Conservation (phyloP, 2,797 vertebrate species). For the Takifugu rubripes region DNA sequence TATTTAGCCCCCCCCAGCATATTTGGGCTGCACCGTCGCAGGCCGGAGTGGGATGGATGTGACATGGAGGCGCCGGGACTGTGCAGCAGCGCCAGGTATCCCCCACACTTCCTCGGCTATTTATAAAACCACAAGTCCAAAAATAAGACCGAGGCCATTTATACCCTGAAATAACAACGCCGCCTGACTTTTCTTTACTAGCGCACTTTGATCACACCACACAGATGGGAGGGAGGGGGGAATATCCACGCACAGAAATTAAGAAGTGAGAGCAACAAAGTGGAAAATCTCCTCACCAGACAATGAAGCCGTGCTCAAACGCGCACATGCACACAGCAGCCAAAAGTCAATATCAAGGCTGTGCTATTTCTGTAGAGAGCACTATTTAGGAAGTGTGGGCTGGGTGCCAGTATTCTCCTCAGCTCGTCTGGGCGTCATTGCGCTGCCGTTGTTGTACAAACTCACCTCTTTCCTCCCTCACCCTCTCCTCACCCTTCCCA, state of each 20-base stretch:
- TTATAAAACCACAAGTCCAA: slow-evolving; percentile 75
- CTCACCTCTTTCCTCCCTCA: slow-evolving; percentile 64
- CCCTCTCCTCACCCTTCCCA: slow-evolving; percentile 61
- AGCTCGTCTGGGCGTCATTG: slow-evolving; percentile 71
- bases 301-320: slow-evolving; percentile 39
- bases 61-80: slow-evolving; percentile 59
- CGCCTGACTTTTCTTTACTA: slow-evolving; percentile 22
- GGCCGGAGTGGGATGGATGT: slow-evolving; percentile 60
- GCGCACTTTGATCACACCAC: slow-evolving; percentile 4
- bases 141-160: slow-evolving; percentile 77
- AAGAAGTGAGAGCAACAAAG: slow-evolving; percentile 25
- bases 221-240: not conserved
- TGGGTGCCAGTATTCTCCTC: slow-evolving; percentile 70
- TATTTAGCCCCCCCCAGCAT: slow-evolving; percentile 32
- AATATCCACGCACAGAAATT: slow-evolving; percentile 3
- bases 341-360: slow-evolving; percentile 78
- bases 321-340: slow-evolving; percentile 37
- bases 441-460: slow-evolving; percentile 66
- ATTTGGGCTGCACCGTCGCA: slow-evolving; percentile 30
- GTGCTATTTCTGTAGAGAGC: slow-evolving; percentile 78
- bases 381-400: slow-evolving; percentile 78
- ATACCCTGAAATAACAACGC: slow-evolving; percentile 62
- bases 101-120: slow-evolving; percentile 76
- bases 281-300: slow-evolving; percentile 42
- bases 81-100: slow-evolving; percentile 70